Conservation (phyloP, 2,888 invertebrate genomes). For the Scaptodrosophila latifasciaeformis region DNA sequence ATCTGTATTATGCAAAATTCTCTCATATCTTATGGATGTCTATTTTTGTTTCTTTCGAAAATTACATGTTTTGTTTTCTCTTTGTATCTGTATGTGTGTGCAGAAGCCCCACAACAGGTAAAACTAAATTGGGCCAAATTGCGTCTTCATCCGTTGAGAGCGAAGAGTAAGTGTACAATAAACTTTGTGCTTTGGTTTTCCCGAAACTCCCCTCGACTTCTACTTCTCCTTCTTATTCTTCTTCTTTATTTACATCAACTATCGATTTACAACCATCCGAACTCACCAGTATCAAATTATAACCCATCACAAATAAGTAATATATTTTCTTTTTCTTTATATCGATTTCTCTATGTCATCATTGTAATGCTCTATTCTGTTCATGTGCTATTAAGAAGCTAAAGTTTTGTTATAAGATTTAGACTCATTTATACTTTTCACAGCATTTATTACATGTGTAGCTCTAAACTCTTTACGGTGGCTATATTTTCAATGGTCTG, state of each 20-base stretch:
- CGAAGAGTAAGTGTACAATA: constrained; percentile 72
- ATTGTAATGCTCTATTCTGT: constrained; percentile 36
- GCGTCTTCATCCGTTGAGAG: constrained; percentile 70
- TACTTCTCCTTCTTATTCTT: constrained; percentile 24
- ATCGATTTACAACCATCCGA: constrained; percentile 6
- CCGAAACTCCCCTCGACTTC: constrained; percentile 51
- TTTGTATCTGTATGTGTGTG: constrained; percentile 36
- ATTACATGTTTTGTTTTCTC: constrained; percentile 41
- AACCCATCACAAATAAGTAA: constrained; percentile 10
- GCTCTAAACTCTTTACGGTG: too few relatives aligned
- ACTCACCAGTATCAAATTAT: constrained; percentile 7
- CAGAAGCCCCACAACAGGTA: constrained; percentile 72
- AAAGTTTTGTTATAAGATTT: constrained; percentile 17
- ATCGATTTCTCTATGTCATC: constrained; percentile 6
- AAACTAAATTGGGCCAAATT: constrained; percentile 71
- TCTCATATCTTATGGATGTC: too few relatives aligned
- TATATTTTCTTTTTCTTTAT: constrained; percentile 15
- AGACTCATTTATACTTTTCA: too few relatives aligned
- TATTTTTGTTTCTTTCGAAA: constrained; percentile 8
- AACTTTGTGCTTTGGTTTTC: constrained; percentile 51
- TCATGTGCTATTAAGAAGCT: constrained; percentile 22
- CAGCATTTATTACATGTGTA: too few relatives aligned
- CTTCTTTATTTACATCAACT: constrained; percentile 27
- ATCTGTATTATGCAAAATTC: too few relatives aligned
- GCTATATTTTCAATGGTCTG: too few relatives aligned